phyloP scores from a whole-genome alignment of 2,113 vertebrate genomes.

The Macquaria australasica region DNA sequence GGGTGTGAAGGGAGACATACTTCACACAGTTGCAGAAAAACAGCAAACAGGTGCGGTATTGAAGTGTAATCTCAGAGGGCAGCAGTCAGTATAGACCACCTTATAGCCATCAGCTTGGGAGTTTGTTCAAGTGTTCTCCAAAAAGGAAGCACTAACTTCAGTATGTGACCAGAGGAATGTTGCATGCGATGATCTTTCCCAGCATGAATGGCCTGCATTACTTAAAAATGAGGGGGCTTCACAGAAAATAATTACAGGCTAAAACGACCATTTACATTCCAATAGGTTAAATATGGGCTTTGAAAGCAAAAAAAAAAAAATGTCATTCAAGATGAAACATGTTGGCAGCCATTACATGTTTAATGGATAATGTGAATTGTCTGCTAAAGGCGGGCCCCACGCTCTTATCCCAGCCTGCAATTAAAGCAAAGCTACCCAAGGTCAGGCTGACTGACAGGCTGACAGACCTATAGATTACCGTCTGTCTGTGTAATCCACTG shows the following conservation, averaged over 20 bases:
- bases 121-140: constrained; percentile 9
- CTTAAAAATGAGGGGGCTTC: constrained; percentile 37
- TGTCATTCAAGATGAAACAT: constrained; percentile 75
- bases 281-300: constrained; percentile 66
- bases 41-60: neutral
- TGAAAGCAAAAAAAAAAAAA: constrained; percentile 62
- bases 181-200: constrained; percentile 1
- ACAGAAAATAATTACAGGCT: constrained; percentile 68
- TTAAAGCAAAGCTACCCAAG: constrained; percentile 75
- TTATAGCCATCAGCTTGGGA: neutral
- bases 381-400: constrained; percentile 55
- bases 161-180: constrained; percentile 25
- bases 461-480: constrained; percentile 80
- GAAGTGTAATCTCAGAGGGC: constrained; percentile 1
- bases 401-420: constrained; percentile 64
- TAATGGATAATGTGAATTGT: constrained; percentile 75
- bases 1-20: constrained; percentile 12
- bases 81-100: constrained; percentile 5
- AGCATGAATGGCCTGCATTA: constrained; percentile 21
- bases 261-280: constrained; percentile 76
- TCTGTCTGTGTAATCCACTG: constrained; percentile 71
- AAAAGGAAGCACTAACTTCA: constrained; percentile 18
- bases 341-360: constrained; percentile 72
- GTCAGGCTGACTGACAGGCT: constrained; percentile 77
- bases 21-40: neutral